Percentiles rank a stretch among this genome's conserved stretches.
Conservation (phyloP, 2,888 invertebrate species). For the Synanthedon andrenaeformis region DNA sequence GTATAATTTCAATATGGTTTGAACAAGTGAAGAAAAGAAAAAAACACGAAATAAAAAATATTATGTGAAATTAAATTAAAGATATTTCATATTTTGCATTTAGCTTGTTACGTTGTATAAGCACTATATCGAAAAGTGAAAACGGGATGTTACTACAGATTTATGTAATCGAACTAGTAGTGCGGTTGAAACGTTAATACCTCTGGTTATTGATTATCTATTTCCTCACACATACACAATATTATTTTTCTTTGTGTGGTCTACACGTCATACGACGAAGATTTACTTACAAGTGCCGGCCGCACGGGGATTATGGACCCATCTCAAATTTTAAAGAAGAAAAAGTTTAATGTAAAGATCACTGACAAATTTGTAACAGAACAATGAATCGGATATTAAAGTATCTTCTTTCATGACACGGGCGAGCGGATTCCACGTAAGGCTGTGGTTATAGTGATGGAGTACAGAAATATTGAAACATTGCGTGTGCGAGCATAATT, state of each 20-base stretch:
- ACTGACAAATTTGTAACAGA: conserved; percentile 71
- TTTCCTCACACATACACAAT: background rate
- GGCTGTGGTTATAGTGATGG: conserved; percentile 27
- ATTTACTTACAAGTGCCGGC: conserved; percentile 51
- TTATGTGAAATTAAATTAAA: no score
- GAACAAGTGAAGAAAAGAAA: no score
- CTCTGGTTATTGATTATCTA: background rate
- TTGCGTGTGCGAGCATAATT: background rate
- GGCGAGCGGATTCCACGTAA: conserved; percentile 52
- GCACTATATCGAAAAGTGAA: background rate
- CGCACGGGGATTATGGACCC: conserved; percentile 60
- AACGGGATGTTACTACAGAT: background rate
- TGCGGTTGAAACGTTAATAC: background rate
- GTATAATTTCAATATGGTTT: no score
- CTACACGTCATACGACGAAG: conserved; percentile 44
- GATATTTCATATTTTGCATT: no score
- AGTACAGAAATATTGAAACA: background rate
- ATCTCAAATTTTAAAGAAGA: conserved; percentile 60
- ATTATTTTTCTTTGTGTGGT: conserved; percentile 55
- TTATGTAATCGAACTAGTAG: background rate
- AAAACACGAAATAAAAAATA: no score
- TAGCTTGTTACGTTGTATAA: no score
- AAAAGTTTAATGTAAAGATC: conserved; percentile 69
- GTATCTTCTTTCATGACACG: conserved; percentile 66
- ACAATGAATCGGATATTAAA: conserved; percentile 70